Conservation (phyloP, 2,113 vertebrate genomes). For the Chionis minor region DNA sequence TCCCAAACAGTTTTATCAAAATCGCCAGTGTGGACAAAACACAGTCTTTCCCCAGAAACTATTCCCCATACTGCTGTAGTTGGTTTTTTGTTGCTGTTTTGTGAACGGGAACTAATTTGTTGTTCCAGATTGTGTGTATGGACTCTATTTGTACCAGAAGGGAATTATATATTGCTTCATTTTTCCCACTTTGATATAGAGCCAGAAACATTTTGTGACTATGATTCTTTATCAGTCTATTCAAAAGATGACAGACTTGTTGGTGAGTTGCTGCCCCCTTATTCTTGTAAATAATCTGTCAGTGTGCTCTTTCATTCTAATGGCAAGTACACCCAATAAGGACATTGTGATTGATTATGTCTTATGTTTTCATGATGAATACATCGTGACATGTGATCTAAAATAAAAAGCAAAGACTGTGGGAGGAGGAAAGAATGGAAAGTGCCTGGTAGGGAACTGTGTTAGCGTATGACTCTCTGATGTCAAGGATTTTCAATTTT, state of each 20-base stretch:
- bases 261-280: conserved; percentile 68
- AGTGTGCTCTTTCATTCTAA: background rate
- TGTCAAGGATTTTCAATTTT: background rate
- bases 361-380: background rate
- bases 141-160: conserved; percentile 70
- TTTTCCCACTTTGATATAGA: conserved; percentile 80
- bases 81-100: background rate
- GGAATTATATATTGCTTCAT: conserved; percentile 68
- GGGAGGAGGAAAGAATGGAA: background rate
- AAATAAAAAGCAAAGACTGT: background rate
- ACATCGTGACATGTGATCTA: background rate
- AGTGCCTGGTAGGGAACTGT: background rate
- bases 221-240: conserved; percentile 76
- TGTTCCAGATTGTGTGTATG: conserved; percentile 78
- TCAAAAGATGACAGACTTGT: conserved; percentile 62
- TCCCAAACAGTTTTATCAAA: conserved; percentile 64
- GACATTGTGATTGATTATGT: background rate
- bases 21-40: conserved; percentile 75
- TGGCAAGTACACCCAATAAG: background rate
- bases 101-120: background rate
- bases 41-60: background rate
- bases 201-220: conserved; percentile 71
- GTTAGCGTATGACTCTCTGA: background rate
- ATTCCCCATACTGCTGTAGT: fast-evolving
- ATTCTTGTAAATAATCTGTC: background rate